Evolutionary conservation across 1,140 invertebrate genomes (phyloP), one percentile per base, ranked within the genome.

Genomic region (Drosophila persimilis): DNA sequence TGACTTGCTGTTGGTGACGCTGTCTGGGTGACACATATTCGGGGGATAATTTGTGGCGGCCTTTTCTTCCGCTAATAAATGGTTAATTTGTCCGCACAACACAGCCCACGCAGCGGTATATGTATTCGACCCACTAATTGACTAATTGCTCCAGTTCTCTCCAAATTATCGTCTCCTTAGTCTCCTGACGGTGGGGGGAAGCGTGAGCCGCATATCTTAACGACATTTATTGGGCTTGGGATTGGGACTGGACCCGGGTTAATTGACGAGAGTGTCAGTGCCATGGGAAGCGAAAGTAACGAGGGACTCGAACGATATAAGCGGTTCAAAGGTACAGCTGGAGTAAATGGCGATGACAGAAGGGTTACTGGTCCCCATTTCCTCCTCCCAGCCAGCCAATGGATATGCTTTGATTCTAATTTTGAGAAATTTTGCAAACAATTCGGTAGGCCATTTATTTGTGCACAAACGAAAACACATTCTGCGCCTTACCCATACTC

Each of bases 71-170:
- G 20, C 60, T 75, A 77, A 80, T 86, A 73, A 80, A 86, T 69
- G 75, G 63, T 57, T 84, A 86, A 84, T 84, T 84, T 86, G 54
- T 2, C 15, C 45, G 4, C 35, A 62, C 51, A 61, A 65, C 20
- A 20, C 20, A 73, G 62, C 76, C 65, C 75, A 75, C 81, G 60
- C 81, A 86, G 81, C 77, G 66, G 80, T 72, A 66, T 44, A 39
- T 24, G 5, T 26, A 26, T 5, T 26, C 57, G 24, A 11, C 56
- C 22, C 69, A 70, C 55, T 70, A 76, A 58, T 80, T 77, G 77
- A 63, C 72, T 86, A 86, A 84, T 84, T 84, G 80, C 46, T 57
- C 60, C 26, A 61, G 79, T 46, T 78, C 52, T 77, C 41, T 47
- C 8, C 65, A 51, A 70, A 70, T 71, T 71, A 71, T 64, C 22